phyloP scores from a whole-genome alignment of 2,113 vertebrate genomes.

The Archocentrus centrarchus region DNA sequence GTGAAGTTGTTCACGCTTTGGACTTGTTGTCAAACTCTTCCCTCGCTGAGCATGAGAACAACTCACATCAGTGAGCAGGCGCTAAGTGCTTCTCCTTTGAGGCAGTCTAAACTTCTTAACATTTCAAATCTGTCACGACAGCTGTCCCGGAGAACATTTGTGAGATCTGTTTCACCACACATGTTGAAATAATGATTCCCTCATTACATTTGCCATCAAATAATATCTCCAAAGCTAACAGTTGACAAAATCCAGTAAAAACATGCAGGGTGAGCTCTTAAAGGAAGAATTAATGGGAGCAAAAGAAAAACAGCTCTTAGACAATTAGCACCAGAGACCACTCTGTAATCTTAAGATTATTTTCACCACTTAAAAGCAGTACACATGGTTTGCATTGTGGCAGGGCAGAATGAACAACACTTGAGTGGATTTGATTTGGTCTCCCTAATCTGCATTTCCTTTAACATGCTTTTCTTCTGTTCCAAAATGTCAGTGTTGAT shows the following conservation, averaged over 20 bases:
- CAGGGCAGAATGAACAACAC: conserved; percentile 73
- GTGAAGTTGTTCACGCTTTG: conserved; percentile 36
- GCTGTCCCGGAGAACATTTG: conserved; percentile 61
- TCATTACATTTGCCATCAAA: conserved; percentile 70
- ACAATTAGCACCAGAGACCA: conserved; percentile 80
- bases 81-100: conserved; percentile 62
- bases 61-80: conserved; percentile 55
- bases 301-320: conserved; percentile 78
- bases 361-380: conserved; percentile 80
- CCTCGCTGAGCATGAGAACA: conserved; percentile 64
- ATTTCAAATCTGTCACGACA: conserved; percentile 70
- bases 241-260: conserved; percentile 71
- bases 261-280: conserved; percentile 67
- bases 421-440: conserved; percentile 78
- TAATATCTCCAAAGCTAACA: conserved; percentile 71
- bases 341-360: conserved; percentile 82
- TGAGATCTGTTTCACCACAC: conserved; percentile 63
- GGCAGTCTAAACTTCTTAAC: conserved; percentile 61
- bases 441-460: conserved; percentile 76
- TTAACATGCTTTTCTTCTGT: conserved; percentile 72
- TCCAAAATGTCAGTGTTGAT: conserved; percentile 70
- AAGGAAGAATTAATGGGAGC: conserved; percentile 73
- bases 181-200: conserved; percentile 66
- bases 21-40: conserved; percentile 48
- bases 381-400: conserved; percentile 78